Conservation (phyloP, 2,113 vertebrate genomes). For the Muscicapa adusta region DNA sequence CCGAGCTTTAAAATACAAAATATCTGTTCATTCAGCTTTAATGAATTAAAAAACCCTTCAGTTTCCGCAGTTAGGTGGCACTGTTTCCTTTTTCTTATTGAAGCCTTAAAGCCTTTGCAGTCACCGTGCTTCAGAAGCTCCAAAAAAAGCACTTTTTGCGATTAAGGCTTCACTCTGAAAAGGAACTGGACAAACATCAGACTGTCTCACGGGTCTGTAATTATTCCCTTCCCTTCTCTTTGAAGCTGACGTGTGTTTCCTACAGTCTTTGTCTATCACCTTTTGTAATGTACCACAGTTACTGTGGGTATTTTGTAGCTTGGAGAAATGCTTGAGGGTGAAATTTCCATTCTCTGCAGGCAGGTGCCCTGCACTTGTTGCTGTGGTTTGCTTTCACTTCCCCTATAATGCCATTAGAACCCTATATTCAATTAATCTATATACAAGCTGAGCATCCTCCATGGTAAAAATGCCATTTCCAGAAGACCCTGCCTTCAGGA, state of each 20-base stretch:
- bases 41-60: not conserved
- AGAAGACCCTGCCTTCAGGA: not conserved
- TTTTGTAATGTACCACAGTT: not conserved
- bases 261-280: not conserved
- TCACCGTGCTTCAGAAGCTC: not conserved
- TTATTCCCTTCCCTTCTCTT: constrained; percentile 6
- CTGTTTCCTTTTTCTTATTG: constrained; percentile 65
- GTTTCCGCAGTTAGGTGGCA: constrained; percentile 68
- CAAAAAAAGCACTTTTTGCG: not conserved
- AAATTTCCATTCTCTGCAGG: not conserved
- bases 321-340: not conserved
- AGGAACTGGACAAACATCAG: not conserved
- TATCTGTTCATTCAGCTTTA: not conserved
- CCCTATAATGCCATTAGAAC: rapidly evolving
- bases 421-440: not conserved
- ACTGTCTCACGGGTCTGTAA: not conserved
- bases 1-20: not conserved
- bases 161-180: not conserved
- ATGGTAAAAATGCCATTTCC: not conserved
- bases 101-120: not conserved
- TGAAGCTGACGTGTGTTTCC: not conserved
- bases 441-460: not conserved
- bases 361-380: not conserved
- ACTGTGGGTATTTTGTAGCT: not conserved
- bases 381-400: not conserved